These are phyloP conservation scores for Brachionus calyciflorus DNA, from an alignment of 1,140 invertebrate species.

Conservation along the genomic window DNA sequence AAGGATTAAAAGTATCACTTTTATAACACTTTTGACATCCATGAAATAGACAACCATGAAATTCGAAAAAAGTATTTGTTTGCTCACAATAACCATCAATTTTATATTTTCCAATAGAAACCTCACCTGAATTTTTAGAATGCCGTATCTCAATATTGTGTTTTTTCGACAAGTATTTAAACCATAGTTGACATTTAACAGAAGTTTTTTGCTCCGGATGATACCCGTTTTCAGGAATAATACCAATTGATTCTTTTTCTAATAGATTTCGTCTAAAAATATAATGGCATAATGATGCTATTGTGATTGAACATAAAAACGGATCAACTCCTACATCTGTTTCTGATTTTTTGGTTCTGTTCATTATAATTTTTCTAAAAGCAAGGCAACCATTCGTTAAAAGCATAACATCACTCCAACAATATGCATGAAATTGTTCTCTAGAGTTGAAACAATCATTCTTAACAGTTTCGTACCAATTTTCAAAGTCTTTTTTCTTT, in stretches of 20 bases:
- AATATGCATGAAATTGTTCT: conserved; percentile 9
- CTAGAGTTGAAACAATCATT: conserved; percentile 17
- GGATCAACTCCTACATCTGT: too few species aligned
- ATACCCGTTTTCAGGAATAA: conserved; percentile 43
- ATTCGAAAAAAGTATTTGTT: conserved; percentile 48
- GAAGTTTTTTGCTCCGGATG: not conserved
- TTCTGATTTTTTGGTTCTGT: too few species aligned
- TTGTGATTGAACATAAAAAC: too few species aligned
- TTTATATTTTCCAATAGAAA: not conserved
- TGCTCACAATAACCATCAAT: conserved; percentile 39
- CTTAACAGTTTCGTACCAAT: conserved; percentile 40
- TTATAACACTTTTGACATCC: conserved; percentile 50
- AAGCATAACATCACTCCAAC: too few species aligned
- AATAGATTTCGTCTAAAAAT: not conserved
- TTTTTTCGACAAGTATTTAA: conserved; percentile 25
- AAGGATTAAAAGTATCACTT: conserved; percentile 22
- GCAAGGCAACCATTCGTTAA: too few species aligned
- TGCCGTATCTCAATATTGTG: conserved; percentile 10
- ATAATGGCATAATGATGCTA: conserved; percentile 13
- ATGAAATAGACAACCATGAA: conserved; percentile 50
- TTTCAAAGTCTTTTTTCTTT: not conserved
- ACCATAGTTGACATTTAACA: conserved; percentile 19
- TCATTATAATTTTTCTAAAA: too few species aligned
- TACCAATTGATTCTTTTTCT: conserved; percentile 16
- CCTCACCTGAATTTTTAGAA: not conserved